Evolutionary conservation across 2,888 invertebrate genomes (phyloP), one percentile per base, ranked within the genome.

Genomic region (Luperina nickerlii): DNA sequence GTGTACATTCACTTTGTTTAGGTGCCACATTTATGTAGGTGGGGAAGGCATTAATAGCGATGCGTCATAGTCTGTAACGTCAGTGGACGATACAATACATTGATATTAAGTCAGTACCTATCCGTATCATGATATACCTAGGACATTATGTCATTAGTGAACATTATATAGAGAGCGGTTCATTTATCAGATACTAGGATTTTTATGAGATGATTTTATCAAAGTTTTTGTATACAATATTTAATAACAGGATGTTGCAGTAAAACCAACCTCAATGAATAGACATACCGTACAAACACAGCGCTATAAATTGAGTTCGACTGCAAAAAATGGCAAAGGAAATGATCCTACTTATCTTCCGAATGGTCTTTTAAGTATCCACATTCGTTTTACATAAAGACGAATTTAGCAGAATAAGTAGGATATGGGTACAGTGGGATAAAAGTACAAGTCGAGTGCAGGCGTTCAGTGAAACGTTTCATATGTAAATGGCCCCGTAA

Each of bases 401-500:
- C 85, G 86, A 89, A 88, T 89, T 88, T 88, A 89, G 84, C 82
- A 90, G 92, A 92, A 92, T 92, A 92, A 92, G 92, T 90, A 90
- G 92, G 91, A 92, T 93, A 93, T 92, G 92, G 91, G 89, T 90
- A 87, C 84, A 91, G 89, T 89, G 87, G 92, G 92, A 93, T 93
- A 93, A 93, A 93, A 93, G 93, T 93, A 95, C 92, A 91, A 93
- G 93, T 92, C 91, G 92, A 93, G 91, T 95, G 94, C 94, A 95
- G 91, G 93, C 93, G 92, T 93, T 95, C 94, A 93, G 93, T 94
- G 94, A 94, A 95, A 95, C 95, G 96, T 94, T 96, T 95, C 96
- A 93, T 94, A 96, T 96, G 96, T 96, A 96, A 96, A 96, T 96
- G 92, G 93, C 89, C 82, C 92, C 89, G 94, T 96, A 96, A 96